Percentiles rank a stretch among this genome's conserved stretches.
These are phyloP conservation scores for Corynorhinus townsendii DNA, from an alignment of 2,113 vertebrate genomes.

Conservation along the genomic window DNA sequence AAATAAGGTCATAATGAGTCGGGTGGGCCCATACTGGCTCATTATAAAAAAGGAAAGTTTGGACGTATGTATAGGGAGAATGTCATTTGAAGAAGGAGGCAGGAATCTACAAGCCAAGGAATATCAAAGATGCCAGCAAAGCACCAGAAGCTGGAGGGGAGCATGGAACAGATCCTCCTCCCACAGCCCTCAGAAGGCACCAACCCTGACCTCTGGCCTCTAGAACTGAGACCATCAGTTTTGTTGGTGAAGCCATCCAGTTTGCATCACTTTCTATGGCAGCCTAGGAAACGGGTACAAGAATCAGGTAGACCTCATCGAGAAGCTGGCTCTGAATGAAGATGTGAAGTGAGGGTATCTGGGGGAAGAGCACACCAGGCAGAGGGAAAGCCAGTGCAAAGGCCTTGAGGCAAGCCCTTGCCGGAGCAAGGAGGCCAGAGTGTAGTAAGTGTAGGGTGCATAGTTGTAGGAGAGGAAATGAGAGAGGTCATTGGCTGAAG, in stretches of 20 bases:
- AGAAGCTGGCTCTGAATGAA: neutral
- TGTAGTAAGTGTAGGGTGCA: neutral
- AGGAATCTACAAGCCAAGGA: no score
- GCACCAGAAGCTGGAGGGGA: neutral
- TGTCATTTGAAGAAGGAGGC: neutral
- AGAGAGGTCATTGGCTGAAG: neutral
- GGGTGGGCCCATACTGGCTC: neutral
- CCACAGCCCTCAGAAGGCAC: accelerated
- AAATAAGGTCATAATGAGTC: neutral
- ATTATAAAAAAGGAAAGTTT: neutral
- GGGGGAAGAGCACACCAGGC: neutral
- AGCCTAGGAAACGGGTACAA: neutral
- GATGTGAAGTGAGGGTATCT: no score
- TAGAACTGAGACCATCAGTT: neutral
- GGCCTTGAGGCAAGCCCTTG: neutral
- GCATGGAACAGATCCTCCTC: neutral
- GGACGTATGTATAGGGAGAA: neutral
- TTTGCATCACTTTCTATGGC: accelerated
- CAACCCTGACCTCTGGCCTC: neutral
- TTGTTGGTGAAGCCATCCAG: neutral
- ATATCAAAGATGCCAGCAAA: no score
- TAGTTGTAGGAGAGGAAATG: neutral
- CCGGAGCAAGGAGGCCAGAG: neutral
- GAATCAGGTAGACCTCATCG: neutral
- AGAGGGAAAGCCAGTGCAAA: neutral